These are phyloP conservation scores for Hesperophylax magnus DNA, from an alignment of 1,140 invertebrate genomes.

Conservation along the genomic window DNA sequence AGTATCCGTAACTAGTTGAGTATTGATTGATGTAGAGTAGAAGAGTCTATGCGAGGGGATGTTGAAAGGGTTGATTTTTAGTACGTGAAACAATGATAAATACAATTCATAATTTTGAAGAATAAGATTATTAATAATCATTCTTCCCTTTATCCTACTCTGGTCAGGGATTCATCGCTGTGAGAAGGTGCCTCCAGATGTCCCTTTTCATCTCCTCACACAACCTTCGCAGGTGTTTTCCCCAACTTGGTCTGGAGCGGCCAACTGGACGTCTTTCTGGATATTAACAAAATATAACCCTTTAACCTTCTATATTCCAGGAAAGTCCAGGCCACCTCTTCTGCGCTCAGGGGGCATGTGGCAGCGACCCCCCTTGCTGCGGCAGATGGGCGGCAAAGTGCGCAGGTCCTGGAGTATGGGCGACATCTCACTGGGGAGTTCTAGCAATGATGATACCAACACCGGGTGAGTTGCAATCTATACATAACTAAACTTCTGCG, in stretches of 20 bases:
- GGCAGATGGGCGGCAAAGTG: constrained; percentile 47
- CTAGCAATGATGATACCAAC: constrained; percentile 52
- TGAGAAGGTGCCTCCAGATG: not conserved
- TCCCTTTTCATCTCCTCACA: not conserved
- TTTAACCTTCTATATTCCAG: not conserved
- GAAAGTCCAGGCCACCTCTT: constrained; percentile 45
- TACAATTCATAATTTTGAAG: no score
- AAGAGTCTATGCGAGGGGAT: no score
- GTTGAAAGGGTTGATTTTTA: no score
- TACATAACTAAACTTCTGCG: no score
- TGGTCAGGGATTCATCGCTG: not conserved
- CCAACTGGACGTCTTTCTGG: no score
- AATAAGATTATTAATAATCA: no score
- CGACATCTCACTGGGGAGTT: constrained; percentile 52
- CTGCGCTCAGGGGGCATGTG: constrained; percentile 45
- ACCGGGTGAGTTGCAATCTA: not conserved
- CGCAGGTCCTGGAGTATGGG: constrained; percentile 55
- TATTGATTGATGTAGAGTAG: no score
- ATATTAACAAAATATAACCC: not conserved
- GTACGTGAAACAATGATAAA: no score
- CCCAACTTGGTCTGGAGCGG: no score
- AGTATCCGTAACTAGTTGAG: no score
- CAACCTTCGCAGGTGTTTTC: not conserved
- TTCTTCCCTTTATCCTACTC: not conserved
- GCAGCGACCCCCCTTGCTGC: constrained; percentile 50